Conservation (phyloP, 1,140 invertebrate species). For the Ephestia elutella region DNA sequence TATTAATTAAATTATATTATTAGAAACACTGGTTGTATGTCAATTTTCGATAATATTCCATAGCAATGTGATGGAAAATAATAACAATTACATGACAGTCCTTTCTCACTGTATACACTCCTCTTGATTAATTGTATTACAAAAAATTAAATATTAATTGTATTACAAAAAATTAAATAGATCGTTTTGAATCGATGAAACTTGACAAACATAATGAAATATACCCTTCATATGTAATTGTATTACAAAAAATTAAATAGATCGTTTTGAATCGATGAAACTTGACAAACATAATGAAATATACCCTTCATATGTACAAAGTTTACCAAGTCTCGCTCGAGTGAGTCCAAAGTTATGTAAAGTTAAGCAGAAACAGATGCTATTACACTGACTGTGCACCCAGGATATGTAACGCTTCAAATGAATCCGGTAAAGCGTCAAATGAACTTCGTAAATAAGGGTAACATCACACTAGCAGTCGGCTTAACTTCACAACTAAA, state of each 20-base stretch:
- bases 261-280: neutral
- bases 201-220: neutral
- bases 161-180: neutral
- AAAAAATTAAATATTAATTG: too few species aligned
- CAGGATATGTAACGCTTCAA: slow-evolving; percentile 30
- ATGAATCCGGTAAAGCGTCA: slow-evolving; percentile 7
- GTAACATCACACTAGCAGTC: slow-evolving; percentile 5
- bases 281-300: neutral
- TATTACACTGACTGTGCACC: slow-evolving; percentile 54
- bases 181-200: neutral
- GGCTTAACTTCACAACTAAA: neutral
- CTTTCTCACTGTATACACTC: too few species aligned
- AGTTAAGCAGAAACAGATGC: slow-evolving; percentile 4
- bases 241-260: neutral
- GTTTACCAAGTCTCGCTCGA: neutral
- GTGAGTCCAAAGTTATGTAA: neutral
- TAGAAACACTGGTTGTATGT: too few species aligned
- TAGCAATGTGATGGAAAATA: too few species aligned
- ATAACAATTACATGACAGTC: too few species aligned
- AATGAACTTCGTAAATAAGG: slow-evolving; percentile 20
- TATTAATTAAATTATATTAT: too few species aligned
- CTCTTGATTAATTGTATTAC: too few species aligned
- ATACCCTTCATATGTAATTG: neutral
- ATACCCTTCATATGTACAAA: neutral
- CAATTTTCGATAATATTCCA: too few species aligned